phyloP scores from a whole-genome alignment of 2,113 vertebrate genomes.

The Mustelus asterias region DNA sequence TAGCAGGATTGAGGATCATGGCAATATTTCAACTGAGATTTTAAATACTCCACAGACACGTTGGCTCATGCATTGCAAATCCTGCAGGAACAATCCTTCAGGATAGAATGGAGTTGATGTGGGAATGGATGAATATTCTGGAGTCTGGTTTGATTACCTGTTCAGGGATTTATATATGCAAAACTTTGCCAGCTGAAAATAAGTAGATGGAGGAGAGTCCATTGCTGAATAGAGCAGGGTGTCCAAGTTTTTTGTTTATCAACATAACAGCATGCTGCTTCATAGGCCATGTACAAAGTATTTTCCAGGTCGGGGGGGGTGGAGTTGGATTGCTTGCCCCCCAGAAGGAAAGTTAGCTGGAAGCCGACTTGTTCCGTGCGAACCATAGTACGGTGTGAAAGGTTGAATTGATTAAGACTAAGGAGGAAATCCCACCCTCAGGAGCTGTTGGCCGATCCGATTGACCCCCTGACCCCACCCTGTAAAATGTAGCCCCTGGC shows the following conservation, averaged over 20 bases:
- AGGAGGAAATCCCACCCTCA: too few relatives aligned
- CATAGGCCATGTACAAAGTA: background rate
- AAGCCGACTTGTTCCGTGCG: too few relatives aligned
- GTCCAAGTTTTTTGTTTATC: background rate
- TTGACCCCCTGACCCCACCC: too few relatives aligned
- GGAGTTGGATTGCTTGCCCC: too few relatives aligned
- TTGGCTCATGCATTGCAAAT: background rate
- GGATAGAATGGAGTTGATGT: background rate
- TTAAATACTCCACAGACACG: background rate
- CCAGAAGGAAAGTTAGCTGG: too few relatives aligned
- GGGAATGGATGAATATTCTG: background rate
- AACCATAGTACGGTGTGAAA: too few relatives aligned
- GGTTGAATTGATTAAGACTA: too few relatives aligned
- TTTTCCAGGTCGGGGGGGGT: too few relatives aligned
- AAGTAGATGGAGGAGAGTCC: background rate
- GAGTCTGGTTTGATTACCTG: background rate
- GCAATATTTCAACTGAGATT: background rate
- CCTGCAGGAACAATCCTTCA: background rate
- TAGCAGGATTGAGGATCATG: background rate
- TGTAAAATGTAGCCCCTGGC: too few relatives aligned
- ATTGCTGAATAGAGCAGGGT: background rate
- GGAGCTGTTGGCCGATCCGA: too few relatives aligned
- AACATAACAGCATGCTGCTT: background rate
- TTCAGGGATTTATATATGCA: background rate
- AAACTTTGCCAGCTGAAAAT: background rate